Evolutionary conservation across 2,797 vertebrate species (phyloP).

Genomic region (Muscicapa striata): DNA sequence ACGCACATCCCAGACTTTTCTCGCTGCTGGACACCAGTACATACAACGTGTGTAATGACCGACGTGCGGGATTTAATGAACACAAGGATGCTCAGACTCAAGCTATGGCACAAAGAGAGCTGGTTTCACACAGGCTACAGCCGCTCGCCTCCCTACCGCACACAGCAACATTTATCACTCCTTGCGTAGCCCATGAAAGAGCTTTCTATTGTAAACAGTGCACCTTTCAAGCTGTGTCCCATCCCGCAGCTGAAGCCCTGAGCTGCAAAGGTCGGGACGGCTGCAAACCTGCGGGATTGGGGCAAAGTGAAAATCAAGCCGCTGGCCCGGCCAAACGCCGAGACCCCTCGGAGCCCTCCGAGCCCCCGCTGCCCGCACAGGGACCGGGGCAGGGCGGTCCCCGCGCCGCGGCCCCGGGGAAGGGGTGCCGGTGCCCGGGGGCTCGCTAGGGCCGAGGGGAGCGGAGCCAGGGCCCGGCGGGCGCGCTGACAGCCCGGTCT

Average conservation of each 20-base stretch:
- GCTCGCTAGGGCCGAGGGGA: neutral
- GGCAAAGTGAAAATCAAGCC: neutral
- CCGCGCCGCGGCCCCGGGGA: neutral
- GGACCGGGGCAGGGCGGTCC: neutral
- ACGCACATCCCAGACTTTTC: fast-evolving
- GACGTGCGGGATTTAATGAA: neutral
- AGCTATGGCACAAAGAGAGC: fast-evolving
- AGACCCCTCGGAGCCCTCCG: neutral
- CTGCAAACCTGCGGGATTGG: neutral
- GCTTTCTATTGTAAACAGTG: neutral
- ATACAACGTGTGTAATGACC: fast-evolving
- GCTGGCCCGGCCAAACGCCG: neutral
- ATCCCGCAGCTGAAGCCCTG: neutral
- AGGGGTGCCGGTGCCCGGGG: neutral
- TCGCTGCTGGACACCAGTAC: fast-evolving
- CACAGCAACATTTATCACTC: fast-evolving
- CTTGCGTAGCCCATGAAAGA: neutral
- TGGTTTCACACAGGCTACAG: neutral
- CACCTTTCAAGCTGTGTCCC: neutral
- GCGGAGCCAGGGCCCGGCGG: neutral
- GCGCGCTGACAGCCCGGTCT: neutral
- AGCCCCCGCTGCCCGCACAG: neutral
- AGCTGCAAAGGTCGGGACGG: neutral
- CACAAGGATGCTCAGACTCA: neutral
- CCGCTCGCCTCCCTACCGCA: neutral